Base-by-base conservation (phyloP, 2,797 vertebrate species). In the Hafferia zeledoni region DNA sequence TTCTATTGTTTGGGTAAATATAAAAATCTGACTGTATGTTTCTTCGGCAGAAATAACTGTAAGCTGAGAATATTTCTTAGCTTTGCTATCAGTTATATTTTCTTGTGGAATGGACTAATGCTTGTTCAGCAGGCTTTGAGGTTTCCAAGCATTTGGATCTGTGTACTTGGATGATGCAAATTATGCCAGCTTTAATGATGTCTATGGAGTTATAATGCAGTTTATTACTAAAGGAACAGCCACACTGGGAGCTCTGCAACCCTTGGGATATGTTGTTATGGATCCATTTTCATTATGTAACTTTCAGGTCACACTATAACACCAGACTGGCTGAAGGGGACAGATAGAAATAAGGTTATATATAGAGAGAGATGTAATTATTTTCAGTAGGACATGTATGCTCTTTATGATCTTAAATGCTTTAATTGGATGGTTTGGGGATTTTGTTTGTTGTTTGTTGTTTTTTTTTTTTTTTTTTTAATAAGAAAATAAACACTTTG, bases 381-480 rank as follows among this genome's bases (percentile, higher is more conserved):
- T 41, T 41, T 59, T 5, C 31, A 55, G 24, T 35, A 55, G 9
- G 9, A 17, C 8, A 44, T 71, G 3, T 35, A 13, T 47, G 14
- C 57, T 88, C 43, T 35, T 74, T 50, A 13, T 27, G 3, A 43
- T 59, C 37, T 31, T 46, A 12, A 53, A 35, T 49, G 15, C 41
- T 69, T 71, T 39, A 50, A 14, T 11, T 49, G 15, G 35, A 92
- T 39, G 13, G 10, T 16, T 35, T 13, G 4, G 22, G 33, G 7
- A 8, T 12, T 14, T 2, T 11, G 4, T 6, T 16, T 30, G 6
- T 9, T 5, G 13, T 53, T 22, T 24, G 5, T 16, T 30, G 6
- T 9, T 5, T 18, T 53, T 22, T 24, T 0, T 7, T 17, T 33
- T 6, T 24, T 30, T 43, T 68, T 17, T 67, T 3, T 8, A 30